A percentile compares a stretch with the other conserved stretches of the same genome.
Conservation (phyloP, 2,888 invertebrate species). For the Coleophora flavipennella region DNA sequence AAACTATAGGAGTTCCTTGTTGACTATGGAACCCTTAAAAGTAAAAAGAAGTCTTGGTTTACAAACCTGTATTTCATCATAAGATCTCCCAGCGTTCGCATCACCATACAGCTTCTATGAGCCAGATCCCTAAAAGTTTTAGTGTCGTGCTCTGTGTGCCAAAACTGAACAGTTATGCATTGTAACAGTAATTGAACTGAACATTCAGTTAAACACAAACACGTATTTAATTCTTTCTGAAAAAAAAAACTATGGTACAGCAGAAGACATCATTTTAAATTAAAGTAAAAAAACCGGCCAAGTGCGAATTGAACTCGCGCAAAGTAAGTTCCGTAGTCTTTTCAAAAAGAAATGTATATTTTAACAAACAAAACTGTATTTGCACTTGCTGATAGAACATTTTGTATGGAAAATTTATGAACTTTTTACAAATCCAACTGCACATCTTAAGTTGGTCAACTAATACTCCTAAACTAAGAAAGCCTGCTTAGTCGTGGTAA, state of each 20-base stretch:
- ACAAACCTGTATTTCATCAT: constrained; percentile 67
- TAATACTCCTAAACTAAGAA: no score
- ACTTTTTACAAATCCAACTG: no score
- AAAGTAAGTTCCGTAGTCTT: no score
- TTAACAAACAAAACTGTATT: no score
- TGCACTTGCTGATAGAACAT: no score
- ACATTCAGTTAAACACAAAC: constrained; percentile 57
- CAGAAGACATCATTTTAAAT: neutral
- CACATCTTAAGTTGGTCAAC: no score
- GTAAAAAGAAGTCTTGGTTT: neutral
- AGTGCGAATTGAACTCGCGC: no score
- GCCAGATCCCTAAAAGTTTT: constrained; percentile 60
- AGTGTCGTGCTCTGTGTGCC: constrained; percentile 57
- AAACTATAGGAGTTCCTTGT: no score
- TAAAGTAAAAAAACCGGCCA: neutral
- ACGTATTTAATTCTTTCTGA: constrained; percentile 64
- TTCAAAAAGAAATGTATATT: no score
- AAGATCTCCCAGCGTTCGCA: constrained; percentile 73
- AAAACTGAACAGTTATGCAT: constrained; percentile 69
- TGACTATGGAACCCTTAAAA: neutral
- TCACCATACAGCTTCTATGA: constrained; percentile 66
- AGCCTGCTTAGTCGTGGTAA: no score
- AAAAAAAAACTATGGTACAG: constrained; percentile 19
- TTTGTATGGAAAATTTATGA: no score
- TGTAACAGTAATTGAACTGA: constrained; percentile 64